Percentiles rank a stretch among this genome's conserved stretches.
Conservation (phyloP, 2,888 invertebrate species). For the Pammene fasciana region DNA sequence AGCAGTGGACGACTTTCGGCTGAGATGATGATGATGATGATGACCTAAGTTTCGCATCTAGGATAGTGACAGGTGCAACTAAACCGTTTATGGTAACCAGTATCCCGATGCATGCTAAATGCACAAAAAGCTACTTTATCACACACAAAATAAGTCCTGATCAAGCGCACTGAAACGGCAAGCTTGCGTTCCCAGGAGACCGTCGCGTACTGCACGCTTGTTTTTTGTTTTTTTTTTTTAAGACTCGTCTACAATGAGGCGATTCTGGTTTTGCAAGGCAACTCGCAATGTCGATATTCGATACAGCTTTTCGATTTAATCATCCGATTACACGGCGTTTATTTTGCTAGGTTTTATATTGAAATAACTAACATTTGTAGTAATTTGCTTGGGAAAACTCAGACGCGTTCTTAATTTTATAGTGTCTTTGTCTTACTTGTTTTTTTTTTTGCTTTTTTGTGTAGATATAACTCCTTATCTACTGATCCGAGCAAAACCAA, state of each 20-base stretch:
- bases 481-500: too few relatives aligned
- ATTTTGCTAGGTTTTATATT: conserved; percentile 30
- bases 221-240: conserved; percentile 67
- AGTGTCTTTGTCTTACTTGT: too few relatives aligned
- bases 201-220: conserved; percentile 67
- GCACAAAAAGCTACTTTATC: conserved; percentile 58
- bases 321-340: conserved; percentile 50
- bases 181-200: conserved; percentile 76
- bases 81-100: conserved; percentile 68
- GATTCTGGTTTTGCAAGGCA: conserved; percentile 81
- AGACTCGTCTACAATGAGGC: conserved; percentile 79
- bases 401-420: not conserved
- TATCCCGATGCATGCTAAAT: conserved; percentile 55
- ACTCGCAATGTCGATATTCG: conserved; percentile 73
- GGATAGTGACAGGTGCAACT: conserved; percentile 72
- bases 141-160: conserved; percentile 58
- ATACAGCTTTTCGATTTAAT: conserved; percentile 69
- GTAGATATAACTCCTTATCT: too few relatives aligned
- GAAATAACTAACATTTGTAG: conserved; percentile 7
- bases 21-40: too few relatives aligned
- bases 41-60: conserved; percentile 52
- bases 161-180: conserved; percentile 57
- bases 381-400: not conserved
- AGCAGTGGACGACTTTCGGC: too few relatives aligned
- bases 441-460: too few relatives aligned